Evolutionary conservation across 2,113 vertebrate species (phyloP), one percentile per base, ranked within the genome.

Genomic region (Caracal caracal): DNA sequence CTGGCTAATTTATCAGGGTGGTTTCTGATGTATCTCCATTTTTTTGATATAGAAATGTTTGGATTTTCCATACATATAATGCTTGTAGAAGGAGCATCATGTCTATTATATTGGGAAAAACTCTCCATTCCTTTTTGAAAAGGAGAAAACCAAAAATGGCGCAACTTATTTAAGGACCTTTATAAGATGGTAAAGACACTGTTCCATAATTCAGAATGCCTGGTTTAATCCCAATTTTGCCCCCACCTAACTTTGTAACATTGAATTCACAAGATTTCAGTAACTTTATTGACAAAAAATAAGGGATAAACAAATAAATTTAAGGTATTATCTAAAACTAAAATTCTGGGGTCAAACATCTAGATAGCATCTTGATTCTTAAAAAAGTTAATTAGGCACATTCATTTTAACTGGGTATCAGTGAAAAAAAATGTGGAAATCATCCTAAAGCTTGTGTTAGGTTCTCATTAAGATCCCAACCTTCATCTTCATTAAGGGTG

Each of bases 41-140:
- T 93, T 91, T 91, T 56, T 70, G 17, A 90, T 87, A 63, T 61
- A 59, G 56, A 94, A 87, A 96, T 93, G 19, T 53, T 83, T 66
- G 19, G 35, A 78, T 93, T 92, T 87, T 87, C 37, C 56, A 90
- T 0, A 71, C 37, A 66, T 43, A 37, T 20, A 56, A 93, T 90
- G 26, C 59, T 19, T 56, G 0, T 15, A 83, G 66, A 89, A 84
- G 79, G 53, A n/a, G 22, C 1, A 49, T 37, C n/a, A 91, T 53
- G 43, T 53, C 10, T 87, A 87, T 47, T 47, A 65, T 56, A 71
- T 35, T 82, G 37, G 30, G 20, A 28, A 88, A 84, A 94, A 92
- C 9, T 59, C 40, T 79, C 19, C 66, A 79, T 51, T 75, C 20
- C 33, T 47, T 35, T 76, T 68, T 51, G 68, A 94, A 94, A 86